A percentile compares a stretch with the other conserved stretches of the same genome.
Evolutionary conservation across 1,140 invertebrate species (phyloP).

Genomic region (Druon quercuslanigerum): DNA sequence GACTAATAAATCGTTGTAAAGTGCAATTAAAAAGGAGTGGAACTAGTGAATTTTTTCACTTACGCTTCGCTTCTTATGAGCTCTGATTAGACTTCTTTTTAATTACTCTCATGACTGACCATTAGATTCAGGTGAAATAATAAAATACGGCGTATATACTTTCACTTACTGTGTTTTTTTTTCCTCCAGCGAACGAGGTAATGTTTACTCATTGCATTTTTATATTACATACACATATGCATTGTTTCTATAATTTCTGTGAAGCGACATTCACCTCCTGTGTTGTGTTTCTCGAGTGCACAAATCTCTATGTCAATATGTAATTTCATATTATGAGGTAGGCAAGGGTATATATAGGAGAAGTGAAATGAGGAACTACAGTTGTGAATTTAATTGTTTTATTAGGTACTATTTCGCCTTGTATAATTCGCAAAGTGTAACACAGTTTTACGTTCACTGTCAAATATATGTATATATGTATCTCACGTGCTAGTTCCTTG

Average conservation of each 20-base stretch:
- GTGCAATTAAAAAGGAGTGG: slow-evolving; percentile 18
- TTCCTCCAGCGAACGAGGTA: background rate
- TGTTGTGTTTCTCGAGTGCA: background rate
- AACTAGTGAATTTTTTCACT: background rate
- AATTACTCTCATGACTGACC: slow-evolving; percentile 15
- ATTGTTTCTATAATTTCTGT: background rate
- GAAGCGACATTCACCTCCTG: slow-evolving; percentile 20
- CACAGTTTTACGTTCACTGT: background rate
- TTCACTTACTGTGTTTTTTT: slow-evolving; percentile 13
- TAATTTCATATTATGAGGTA: background rate
- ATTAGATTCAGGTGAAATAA: slow-evolving; percentile 21
- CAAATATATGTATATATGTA: background rate
- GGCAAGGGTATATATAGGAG: slow-evolving; percentile 7
- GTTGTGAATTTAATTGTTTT: slow-evolving; percentile 10
- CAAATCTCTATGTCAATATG: background rate
- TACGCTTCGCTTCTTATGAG: slow-evolving; percentile 7
- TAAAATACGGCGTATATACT: slow-evolving; percentile 7
- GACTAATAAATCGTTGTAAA: slow-evolving; percentile 23
- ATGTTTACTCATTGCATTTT: background rate
- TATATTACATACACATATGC: background rate
- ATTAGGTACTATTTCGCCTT: slow-evolving; percentile 21
- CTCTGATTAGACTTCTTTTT: slow-evolving; percentile 1
- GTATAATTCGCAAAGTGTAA: slow-evolving; percentile 1
- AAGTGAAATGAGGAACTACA: slow-evolving; percentile 27
- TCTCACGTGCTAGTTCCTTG: slow-evolving; percentile 16